Evolutionary conservation across 2,113 vertebrate species (phyloP).

Genomic region (Egretta garzetta): DNA sequence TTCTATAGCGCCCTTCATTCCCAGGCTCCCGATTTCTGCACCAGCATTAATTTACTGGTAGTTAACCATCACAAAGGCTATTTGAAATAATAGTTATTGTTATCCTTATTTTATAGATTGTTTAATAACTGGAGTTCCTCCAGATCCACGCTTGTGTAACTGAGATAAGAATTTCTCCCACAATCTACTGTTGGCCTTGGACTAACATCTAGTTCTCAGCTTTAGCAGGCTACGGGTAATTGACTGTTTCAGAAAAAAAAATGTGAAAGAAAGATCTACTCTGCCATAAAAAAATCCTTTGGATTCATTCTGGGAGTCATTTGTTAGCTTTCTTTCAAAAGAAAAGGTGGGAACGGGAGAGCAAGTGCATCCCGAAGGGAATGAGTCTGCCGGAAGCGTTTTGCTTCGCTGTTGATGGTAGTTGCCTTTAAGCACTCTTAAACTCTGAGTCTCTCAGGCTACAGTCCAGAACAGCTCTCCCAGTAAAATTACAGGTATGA

Average conservation of each 20-base stretch:
- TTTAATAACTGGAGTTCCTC: constrained; percentile 8
- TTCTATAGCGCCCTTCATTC: constrained; percentile 28
- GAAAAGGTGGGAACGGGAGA: neutral
- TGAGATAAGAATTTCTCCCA: constrained; percentile 35
- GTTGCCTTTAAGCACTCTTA: neutral
- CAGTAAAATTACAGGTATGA: neutral
- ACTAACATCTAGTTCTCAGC: neutral
- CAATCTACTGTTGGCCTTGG: neutral
- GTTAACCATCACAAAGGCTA: neutral
- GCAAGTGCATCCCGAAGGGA: neutral
- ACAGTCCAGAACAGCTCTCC: neutral
- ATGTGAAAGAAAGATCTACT: neutral
- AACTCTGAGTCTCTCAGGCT: neutral
- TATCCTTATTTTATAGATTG: constrained; percentile 36
- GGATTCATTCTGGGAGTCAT: neutral
- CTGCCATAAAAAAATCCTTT: neutral
- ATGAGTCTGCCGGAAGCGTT: neutral
- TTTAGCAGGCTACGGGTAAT: neutral
- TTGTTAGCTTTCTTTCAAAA: neutral
- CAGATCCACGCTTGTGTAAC: neutral
- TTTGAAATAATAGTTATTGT: constrained; percentile 19
- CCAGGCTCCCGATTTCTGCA: neutral
- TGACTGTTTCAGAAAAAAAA: neutral
- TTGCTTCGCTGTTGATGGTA: neutral
- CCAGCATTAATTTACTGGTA: neutral